Conservation (phyloP, 2,888 invertebrate genomes). For the Apamea crenata region DNA sequence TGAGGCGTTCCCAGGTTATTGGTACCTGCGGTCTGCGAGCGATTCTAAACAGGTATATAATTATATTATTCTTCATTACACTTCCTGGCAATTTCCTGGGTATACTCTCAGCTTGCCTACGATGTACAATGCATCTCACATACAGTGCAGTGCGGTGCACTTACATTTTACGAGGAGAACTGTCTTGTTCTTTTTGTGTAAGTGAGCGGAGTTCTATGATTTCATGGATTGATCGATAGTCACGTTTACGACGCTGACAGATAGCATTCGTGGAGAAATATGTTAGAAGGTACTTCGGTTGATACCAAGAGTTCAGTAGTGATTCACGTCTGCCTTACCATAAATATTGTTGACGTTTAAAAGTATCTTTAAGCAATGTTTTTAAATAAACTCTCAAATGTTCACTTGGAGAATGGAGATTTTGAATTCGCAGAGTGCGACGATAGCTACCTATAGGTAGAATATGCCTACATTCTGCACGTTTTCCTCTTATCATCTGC, state of each 20-base stretch:
- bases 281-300: not conserved
- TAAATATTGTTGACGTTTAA: not conserved
- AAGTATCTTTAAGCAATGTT: not conserved
- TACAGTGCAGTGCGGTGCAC: too few relatives aligned
- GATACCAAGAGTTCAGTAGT: not conserved
- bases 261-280: too few relatives aligned
- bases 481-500: not conserved
- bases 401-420: not conserved
- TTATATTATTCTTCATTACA: too few relatives aligned
- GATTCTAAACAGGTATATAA: not conserved
- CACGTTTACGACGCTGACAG: conserved; percentile 17
- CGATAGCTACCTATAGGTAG: not conserved
- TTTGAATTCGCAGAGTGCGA: not conserved
- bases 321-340: not conserved
- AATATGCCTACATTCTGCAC: not conserved
- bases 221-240: conserved; percentile 27
- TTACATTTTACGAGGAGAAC: not conserved
- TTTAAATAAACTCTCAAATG: not conserved
- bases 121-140: not conserved
- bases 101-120: not conserved
- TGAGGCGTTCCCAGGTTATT: not conserved
- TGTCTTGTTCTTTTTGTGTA: conserved; percentile 28
- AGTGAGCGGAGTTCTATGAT: conserved; percentile 12
- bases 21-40: not conserved
- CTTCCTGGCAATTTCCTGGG: not conserved